phyloP scores from a whole-genome alignment of 92 coral and sea anemone genomes.

The Porites rus region DNA sequence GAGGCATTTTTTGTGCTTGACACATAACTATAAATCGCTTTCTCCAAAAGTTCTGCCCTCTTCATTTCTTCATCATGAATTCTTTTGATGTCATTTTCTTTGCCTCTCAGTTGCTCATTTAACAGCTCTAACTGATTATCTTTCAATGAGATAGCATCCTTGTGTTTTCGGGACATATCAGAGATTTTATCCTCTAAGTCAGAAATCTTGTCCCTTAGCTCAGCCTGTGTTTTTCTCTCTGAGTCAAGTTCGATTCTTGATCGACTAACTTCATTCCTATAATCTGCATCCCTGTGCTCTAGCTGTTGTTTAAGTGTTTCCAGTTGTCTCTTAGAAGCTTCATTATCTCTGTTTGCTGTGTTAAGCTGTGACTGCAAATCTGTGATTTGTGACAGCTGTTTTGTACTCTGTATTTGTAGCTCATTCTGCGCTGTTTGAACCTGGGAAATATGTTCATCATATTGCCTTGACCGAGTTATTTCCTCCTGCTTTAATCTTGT shows the following conservation, averaged over 20 bases:
- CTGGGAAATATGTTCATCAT: conserved; percentile 85
- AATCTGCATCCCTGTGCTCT: conserved; percentile 79
- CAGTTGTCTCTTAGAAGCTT: conserved; percentile 69
- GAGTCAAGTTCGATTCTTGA: conserved; percentile 84
- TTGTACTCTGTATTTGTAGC: conserved; percentile 77
- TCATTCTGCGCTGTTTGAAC: conserved; percentile 90
- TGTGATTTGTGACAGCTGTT: conserved; percentile 80
- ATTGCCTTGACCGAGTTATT: conserved; percentile 79
- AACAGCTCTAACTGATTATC: conserved; percentile 78
- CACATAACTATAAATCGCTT: conserved; percentile 94
- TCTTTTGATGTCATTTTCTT: conserved; percentile 85
- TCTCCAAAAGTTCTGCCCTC: conserved; percentile 96
- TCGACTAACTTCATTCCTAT: conserved; percentile 72
- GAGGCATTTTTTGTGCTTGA: conserved; percentile 88
- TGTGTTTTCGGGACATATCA: conserved; percentile 75
- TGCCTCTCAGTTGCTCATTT: conserved; percentile 76
- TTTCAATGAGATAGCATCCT: conserved; percentile 23
- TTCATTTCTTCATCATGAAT: conserved; percentile 91
- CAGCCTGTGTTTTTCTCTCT: conserved; percentile 75
- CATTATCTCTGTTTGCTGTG: conserved; percentile 68
- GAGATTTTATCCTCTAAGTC: conserved; percentile 68
- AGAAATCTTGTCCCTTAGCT: conserved; percentile 74
- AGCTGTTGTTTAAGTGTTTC: conserved; percentile 79
- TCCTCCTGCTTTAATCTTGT: conserved; percentile 90
- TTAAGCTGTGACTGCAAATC: conserved; percentile 87